Evolutionary conservation across 2,888 invertebrate species (phyloP).

Genomic region (Thymelicus lineola): DNA sequence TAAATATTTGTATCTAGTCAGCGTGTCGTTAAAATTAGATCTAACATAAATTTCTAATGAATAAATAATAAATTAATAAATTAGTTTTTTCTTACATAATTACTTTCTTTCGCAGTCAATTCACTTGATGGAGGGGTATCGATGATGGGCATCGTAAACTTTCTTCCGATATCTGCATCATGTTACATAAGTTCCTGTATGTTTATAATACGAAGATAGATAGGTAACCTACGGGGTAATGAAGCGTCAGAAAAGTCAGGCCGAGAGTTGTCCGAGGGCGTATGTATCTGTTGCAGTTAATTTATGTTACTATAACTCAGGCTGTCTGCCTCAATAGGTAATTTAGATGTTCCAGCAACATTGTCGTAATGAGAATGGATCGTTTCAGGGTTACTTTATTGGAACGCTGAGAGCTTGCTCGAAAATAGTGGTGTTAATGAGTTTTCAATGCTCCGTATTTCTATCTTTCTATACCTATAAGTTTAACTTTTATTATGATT

Average conservation of each 20-base stretch:
- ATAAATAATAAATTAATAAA: too few species aligned
- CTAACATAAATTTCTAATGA: too few species aligned
- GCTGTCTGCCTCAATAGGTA: conserved; percentile 77
- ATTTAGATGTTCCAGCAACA: conserved; percentile 83
- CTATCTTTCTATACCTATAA: background rate
- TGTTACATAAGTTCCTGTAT: too few species aligned
- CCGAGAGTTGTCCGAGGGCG: conserved; percentile 67
- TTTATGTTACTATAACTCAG: conserved; percentile 83
- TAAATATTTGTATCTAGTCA: too few species aligned
- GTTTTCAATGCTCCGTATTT: background rate
- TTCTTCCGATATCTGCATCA: too few species aligned
- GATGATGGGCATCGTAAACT: too few species aligned
- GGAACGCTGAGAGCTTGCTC: conserved; percentile 56
- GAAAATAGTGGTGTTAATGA: conserved; percentile 51
- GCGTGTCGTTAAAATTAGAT: too few species aligned
- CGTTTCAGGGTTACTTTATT: conserved; percentile 60
- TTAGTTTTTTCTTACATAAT: too few species aligned
- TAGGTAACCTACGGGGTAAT: conserved; percentile 36
- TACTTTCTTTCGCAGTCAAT: too few species aligned
- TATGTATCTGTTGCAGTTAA: conserved; percentile 67
- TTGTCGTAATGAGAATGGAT: conserved; percentile 79
- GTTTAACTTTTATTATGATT: conserved; percentile 48
- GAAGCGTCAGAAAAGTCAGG: conserved; percentile 48
- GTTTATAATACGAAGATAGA: too few species aligned
- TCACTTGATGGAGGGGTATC: too few species aligned